These are phyloP conservation scores for Halisarca cf. caerulea DNA, from an alignment of 37 sponge, comb jelly and placozoan species.

Conservation along the genomic window DNA sequence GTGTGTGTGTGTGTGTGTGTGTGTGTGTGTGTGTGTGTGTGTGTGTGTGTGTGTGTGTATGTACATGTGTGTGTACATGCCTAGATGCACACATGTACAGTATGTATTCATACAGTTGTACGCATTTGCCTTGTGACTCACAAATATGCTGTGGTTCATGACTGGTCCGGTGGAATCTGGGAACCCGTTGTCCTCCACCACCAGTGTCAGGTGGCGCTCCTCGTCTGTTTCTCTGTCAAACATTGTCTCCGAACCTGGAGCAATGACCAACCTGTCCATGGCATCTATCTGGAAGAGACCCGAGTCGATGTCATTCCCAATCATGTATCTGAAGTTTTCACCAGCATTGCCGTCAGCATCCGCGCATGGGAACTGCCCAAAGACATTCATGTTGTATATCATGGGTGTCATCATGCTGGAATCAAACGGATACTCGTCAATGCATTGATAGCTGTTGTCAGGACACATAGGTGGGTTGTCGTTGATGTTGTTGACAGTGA, in stretches of 20 bases:
- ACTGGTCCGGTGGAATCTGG: background rate
- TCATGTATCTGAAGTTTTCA: background rate
- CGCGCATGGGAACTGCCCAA: background rate
- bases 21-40: too few species aligned
- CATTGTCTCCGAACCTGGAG: background rate
- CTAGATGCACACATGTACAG: too few species aligned
- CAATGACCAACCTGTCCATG: background rate
- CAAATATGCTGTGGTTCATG: background rate
- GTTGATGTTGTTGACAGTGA: background rate
- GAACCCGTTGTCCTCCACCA: background rate
- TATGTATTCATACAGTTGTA: too few species aligned
- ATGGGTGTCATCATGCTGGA: background rate
- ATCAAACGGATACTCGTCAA: background rate
- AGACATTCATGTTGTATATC: background rate
- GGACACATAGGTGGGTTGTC: background rate
- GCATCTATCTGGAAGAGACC: background rate
- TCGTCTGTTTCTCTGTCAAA: constrained; percentile 16
- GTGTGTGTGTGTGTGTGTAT: too few species aligned
- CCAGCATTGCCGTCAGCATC: background rate
- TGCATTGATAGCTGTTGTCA: background rate
- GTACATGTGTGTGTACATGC: too few species aligned
- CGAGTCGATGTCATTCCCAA: background rate
- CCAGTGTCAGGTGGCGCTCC: background rate
- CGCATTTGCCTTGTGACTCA: background rate
- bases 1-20: too few species aligned